Percentiles rank a stretch among this genome's conserved stretches.
phyloP scores from a whole-genome alignment of 2,888 invertebrate genomes.

The Lycophotia porphyrea region DNA sequence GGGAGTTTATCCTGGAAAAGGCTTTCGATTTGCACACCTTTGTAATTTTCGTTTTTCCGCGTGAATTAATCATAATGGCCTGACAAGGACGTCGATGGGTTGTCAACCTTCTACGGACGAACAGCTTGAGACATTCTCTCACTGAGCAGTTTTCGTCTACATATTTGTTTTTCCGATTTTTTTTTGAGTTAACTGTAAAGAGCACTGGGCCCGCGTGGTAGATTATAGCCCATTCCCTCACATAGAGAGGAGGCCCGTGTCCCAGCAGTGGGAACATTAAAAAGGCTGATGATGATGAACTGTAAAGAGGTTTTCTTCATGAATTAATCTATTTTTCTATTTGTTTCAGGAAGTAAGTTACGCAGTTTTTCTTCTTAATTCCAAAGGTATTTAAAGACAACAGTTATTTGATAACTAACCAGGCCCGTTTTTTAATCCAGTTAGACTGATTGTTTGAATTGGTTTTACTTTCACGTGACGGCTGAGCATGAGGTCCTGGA shows the following conservation, averaged over 20 bases:
- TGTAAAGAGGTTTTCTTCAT: neutral
- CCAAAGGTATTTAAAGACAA: constrained; percentile 30
- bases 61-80: neutral
- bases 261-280: no score
- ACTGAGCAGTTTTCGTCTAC: neutral
- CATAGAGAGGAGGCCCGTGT: no score
- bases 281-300: no score
- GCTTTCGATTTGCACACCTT: neutral
- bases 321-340: neutral
- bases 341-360: constrained; percentile 53
- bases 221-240: no score
- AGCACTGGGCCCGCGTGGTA: no score
- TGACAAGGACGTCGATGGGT: neutral
- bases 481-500: no score
- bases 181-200: neutral
- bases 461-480: no score
- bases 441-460: no score
- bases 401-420: neutral
- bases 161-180: neutral
- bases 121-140: neutral
- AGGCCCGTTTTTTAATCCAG: neutral
- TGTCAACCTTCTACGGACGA: no score
- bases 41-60: neutral
- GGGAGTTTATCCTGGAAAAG: neutral
- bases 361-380: neutral